A percentile compares a stretch with the other conserved stretches of the same genome.
Evolutionary conservation across 2,113 vertebrate genomes (phyloP).

Genomic region (Illadopsis cleaveri): DNA sequence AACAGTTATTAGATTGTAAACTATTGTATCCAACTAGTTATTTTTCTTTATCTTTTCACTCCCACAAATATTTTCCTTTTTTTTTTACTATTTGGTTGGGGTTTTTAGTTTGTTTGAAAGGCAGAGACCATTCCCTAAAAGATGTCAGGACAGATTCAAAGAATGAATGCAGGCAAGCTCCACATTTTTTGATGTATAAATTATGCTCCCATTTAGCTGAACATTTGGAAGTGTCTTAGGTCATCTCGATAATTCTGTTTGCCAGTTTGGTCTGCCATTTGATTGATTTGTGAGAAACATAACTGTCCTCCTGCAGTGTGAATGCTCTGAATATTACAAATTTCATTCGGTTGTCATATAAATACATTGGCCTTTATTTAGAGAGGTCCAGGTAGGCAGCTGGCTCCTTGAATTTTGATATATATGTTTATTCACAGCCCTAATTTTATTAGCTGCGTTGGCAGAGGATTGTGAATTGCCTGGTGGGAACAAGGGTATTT

Average conservation of each 20-base stretch:
- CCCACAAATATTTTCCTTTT: background rate
- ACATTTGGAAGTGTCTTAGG: background rate
- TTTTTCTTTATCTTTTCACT: background rate
- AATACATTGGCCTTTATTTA: background rate
- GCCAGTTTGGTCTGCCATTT: background rate
- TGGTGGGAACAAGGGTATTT: background rate
- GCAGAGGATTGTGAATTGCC: background rate
- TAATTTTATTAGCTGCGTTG: conserved; percentile 2
- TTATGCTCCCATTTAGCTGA: background rate
- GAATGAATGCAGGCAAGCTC: background rate
- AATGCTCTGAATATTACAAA: background rate
- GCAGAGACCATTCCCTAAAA: background rate
- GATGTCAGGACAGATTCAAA: background rate
- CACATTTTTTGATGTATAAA: background rate
- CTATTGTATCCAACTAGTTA: background rate
- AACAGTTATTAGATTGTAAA: background rate
- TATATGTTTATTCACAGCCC: background rate
- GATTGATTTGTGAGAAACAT: background rate
- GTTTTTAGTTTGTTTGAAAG: background rate
- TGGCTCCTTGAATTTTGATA: background rate
- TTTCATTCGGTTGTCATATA: background rate
- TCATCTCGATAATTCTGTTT: background rate
- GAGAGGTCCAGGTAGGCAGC: background rate
- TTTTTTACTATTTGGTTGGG: background rate
- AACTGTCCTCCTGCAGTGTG: background rate